Percentiles rank a stretch among this genome's conserved stretches.
phyloP scores from a whole-genome alignment of 2,113 vertebrate species.

The Pseudorasbora parva region DNA sequence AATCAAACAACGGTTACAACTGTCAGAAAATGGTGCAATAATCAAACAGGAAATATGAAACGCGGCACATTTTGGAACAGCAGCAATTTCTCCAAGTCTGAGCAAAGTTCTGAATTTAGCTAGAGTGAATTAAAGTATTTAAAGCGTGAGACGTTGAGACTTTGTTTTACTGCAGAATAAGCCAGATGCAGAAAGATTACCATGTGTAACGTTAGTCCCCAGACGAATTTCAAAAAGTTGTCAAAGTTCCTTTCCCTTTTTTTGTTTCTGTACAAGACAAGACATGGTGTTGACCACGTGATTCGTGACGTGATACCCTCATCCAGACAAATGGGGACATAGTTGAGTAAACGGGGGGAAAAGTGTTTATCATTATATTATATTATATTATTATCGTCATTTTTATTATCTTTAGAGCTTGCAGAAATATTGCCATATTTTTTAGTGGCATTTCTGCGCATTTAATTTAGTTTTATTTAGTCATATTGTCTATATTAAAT shows the following conservation, averaged over 20 bases:
- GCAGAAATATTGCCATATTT: too few species aligned
- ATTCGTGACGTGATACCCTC: background rate
- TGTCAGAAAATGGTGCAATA: background rate
- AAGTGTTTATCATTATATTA: too few species aligned
- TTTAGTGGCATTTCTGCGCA: too few species aligned
- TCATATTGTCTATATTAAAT: too few species aligned
- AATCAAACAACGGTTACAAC: background rate
- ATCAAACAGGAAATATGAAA: conserved; percentile 6
- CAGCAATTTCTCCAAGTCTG: background rate
- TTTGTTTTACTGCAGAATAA: background rate
- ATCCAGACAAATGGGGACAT: background rate
- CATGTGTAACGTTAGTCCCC: background rate
- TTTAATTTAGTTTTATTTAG: too few species aligned
- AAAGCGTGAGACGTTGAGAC: background rate
- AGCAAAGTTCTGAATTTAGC: background rate
- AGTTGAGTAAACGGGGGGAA: background rate
- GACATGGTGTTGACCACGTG: conserved; percentile 34
- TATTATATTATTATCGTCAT: background rate
- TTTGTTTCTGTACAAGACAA: background rate
- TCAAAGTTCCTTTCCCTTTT: background rate
- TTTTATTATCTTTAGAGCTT: background rate
- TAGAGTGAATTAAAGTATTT: background rate
- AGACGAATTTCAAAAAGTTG: conserved; percentile 18
- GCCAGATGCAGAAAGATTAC: background rate
- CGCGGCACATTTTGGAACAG: background rate